Evolutionary conservation across 2,113 vertebrate species (phyloP).

Genomic region (Gorsachius goisagi): DNA sequence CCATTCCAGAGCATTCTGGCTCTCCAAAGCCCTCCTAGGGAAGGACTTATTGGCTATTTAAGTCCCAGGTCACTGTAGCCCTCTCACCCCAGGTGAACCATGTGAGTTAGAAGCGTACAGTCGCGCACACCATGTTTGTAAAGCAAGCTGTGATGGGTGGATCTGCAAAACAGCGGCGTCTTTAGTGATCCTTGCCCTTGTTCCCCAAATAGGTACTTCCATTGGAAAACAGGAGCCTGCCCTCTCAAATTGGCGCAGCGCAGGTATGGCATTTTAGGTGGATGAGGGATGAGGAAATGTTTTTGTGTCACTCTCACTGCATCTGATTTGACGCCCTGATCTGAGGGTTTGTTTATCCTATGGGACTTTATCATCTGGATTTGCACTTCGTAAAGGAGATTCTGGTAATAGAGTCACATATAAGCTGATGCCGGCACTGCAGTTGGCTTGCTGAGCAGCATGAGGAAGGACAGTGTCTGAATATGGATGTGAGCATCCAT

Average conservation of each 20-base stretch:
- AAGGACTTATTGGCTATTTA: not conserved
- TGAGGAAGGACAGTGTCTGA: not conserved
- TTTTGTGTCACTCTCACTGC: not conserved
- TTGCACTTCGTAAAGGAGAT: not conserved
- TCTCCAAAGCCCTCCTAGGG: not conserved
- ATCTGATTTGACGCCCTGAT: not conserved
- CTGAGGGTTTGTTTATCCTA: not conserved
- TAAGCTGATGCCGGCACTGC: not conserved
- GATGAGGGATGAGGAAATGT: not conserved
- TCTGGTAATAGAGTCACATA: not conserved
- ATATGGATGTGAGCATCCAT: not conserved
- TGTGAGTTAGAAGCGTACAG: not conserved
- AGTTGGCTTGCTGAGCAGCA: not conserved
- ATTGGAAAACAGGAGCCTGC: not conserved
- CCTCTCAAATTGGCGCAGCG: not conserved
- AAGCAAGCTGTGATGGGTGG: not conserved
- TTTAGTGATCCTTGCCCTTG: not conserved
- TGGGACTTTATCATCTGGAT: not conserved
- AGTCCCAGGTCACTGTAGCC: not conserved
- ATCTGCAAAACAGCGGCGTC: accelerated
- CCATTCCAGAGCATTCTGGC: not conserved
- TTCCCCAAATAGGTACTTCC: not conserved
- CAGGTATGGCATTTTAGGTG: not conserved
- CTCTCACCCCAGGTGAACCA: not conserved
- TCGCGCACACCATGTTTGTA: not conserved